Conservation (phyloP, 2,797 vertebrate genomes). For the Chelmon rostratus region DNA sequence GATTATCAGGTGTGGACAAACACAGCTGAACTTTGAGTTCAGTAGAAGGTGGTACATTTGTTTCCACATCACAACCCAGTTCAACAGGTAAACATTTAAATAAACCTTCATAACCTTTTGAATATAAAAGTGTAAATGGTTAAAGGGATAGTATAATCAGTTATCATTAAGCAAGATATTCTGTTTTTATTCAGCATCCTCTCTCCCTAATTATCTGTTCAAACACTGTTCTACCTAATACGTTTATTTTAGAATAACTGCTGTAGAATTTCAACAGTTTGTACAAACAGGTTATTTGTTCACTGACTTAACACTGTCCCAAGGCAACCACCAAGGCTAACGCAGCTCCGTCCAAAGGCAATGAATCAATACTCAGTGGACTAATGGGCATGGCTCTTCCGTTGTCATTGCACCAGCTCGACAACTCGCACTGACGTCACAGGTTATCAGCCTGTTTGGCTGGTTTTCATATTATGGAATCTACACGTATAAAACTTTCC, state of each 20-base stretch:
- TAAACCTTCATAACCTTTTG: background rate
- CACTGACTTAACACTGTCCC: background rate
- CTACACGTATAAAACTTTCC: too few relatives aligned
- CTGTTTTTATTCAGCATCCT: background rate
- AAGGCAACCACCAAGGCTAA: background rate
- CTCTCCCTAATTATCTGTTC: background rate
- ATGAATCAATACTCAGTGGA: constrained; percentile 8
- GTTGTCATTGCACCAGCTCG: background rate
- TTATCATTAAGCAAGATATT: background rate
- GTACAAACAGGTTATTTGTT: constrained; percentile 5
- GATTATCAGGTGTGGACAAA: constrained; percentile 5
- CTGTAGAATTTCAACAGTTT: background rate
- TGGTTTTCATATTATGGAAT: background rate
- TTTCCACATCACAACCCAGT: constrained; percentile 6
- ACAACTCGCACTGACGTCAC: background rate
- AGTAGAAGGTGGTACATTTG: background rate
- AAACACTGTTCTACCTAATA: background rate
- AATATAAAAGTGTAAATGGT: background rate
- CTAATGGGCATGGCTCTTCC: background rate
- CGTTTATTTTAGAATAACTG: background rate
- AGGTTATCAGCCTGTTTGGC: background rate
- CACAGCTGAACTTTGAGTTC: constrained; percentile 1
- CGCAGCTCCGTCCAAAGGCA: background rate
- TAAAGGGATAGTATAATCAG: background rate
- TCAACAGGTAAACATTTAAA: background rate